Evolutionary conservation across 2,113 vertebrate genomes (phyloP), one percentile per base, ranked within the genome.

Genomic region (Marmota flaviventris): DNA sequence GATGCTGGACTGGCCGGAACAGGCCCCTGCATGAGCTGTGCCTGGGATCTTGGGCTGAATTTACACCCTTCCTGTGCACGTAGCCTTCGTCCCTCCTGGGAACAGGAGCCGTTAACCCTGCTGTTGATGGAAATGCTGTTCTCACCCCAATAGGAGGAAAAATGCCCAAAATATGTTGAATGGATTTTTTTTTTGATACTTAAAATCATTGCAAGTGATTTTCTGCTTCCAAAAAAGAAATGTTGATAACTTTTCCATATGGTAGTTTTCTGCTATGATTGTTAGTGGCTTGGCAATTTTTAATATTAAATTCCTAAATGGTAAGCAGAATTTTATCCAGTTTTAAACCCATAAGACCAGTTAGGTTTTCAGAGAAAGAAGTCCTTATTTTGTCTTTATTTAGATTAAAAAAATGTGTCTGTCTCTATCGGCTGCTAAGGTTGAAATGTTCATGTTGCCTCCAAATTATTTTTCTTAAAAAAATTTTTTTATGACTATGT

Each of bases 211-310:
- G 93, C 78, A 65, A 18, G 25, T 90, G 61, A 97, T 95, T 97
- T 95, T 96, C 91, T 94, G 77, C 65, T 96, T 98, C 98, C 95
- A 91, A 88, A 97, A 97, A 97, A 97, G 95, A 97, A 95, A 53
- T 69, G 93, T 84, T 75, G 96, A 95, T 93, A 98, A 97, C 93
- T 98, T 98, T 98, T 98, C 97, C 98, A 97, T 98, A 98, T 98
- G 97, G 95, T 92, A 82, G 58, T 91, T 98, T 97, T 98, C 97
- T 96, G 76, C 89, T 93, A 48, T 85, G 97, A 96, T 78, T 95
- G 37, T 92, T 97, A 98, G 97, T 96, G 98, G 95, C 96, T 97
- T 98, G 97, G 94, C 97, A 98, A 98, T 98, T 97, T 97, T 97
- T 95, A 97, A 97, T 61, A 78, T 91, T 96, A 94, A 98, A 98